Percentiles rank a stretch among this genome's conserved stretches.
Evolutionary conservation across 2,888 invertebrate genomes (phyloP).

Genomic region (Gari tellinella): DNA sequence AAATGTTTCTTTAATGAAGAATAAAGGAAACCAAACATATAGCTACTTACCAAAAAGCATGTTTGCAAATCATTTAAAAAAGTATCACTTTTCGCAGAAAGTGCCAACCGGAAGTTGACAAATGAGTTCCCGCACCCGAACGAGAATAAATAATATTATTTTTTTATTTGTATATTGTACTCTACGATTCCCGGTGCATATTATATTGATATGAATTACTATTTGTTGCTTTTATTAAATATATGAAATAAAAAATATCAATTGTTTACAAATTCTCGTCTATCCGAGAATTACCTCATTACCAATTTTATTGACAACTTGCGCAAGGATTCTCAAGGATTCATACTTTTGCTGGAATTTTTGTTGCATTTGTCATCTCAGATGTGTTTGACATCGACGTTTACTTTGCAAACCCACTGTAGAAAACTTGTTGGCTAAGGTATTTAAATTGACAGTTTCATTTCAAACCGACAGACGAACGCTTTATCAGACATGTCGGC

Average conservation of each 20-base stretch:
- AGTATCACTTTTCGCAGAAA: background rate
- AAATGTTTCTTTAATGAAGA: too few species aligned
- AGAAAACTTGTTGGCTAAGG: conserved; percentile 30
- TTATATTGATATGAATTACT: too few species aligned
- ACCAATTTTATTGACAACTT: conserved; percentile 61
- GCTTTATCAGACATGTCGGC: conserved; percentile 42
- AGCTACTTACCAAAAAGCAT: background rate
- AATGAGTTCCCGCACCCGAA: background rate
- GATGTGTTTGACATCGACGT: conserved; percentile 34
- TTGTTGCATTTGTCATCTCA: conserved; percentile 30
- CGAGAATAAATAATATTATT: background rate
- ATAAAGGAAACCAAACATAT: too few species aligned
- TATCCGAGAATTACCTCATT: conserved; percentile 64
- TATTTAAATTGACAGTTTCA: background rate
- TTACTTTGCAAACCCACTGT: too few species aligned
- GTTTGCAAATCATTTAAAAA: background rate
- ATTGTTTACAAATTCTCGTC: conserved; percentile 26
- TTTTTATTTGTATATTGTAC: too few species aligned
- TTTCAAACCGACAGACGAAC: conserved; percentile 15
- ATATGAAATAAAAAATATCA: too few species aligned
- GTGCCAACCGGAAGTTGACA: conserved; percentile 29
- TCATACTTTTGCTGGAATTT: background rate
- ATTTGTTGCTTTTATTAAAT: too few species aligned
- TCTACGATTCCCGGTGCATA: too few species aligned
- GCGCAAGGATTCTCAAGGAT: conserved; percentile 12